Conservation (phyloP, 2,888 invertebrate species). For the Oscheius sp. region DNA sequence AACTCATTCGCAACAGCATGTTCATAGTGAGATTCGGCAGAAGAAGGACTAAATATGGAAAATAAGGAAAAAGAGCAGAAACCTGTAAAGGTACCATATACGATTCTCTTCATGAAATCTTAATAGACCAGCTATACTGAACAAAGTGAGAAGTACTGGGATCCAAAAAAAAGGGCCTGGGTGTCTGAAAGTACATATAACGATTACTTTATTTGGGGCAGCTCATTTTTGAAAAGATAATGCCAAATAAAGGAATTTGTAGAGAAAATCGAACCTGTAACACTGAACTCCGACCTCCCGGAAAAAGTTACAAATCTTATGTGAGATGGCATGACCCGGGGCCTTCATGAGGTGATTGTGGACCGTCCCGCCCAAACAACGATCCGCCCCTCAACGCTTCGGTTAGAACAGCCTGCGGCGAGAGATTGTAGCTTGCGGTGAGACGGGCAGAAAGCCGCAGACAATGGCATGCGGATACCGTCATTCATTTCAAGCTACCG, state of each 20-base stretch:
- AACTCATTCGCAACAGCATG: constrained; percentile 61
- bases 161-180: constrained; percentile 58
- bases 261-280: constrained; percentile 45
- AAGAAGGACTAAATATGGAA: constrained; percentile 37
- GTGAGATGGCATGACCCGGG: constrained; percentile 56
- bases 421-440: constrained; percentile 9
- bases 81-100: constrained; percentile 59
- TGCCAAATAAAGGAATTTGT: background rate
- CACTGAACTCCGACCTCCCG: constrained; percentile 49
- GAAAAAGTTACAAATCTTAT: constrained; percentile 54
- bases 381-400: constrained; percentile 28
- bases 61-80: background rate
- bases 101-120: constrained; percentile 60
- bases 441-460: constrained; percentile 24
- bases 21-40: constrained; percentile 58
- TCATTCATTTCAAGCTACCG: constrained; percentile 16
- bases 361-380: constrained; percentile 5
- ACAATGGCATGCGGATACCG: constrained; percentile 28
- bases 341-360: constrained; percentile 49
- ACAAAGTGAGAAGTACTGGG: constrained; percentile 47
- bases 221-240: background rate
- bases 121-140: constrained; percentile 49
- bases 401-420: constrained; percentile 27
- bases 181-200: constrained; percentile 41
- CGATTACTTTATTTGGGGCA: background rate